A percentile compares a stretch with the other conserved stretches of the same genome.
These are phyloP conservation scores for Sisor rabdophorus DNA, from an alignment of 2,113 vertebrate species.

Conservation along the genomic window DNA sequence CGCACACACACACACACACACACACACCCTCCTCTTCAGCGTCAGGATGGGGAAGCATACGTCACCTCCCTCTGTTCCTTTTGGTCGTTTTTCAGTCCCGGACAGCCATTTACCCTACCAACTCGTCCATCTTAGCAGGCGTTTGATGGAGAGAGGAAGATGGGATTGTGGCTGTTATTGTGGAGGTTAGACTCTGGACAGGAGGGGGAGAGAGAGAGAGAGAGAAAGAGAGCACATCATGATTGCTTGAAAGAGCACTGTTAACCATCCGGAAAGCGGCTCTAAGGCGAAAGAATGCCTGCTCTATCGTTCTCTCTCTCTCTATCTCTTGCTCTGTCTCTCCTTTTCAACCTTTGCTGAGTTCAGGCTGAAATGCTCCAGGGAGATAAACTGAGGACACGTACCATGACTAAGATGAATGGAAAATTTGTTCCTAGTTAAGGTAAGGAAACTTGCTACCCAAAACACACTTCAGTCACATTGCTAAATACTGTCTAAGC, in stretches of 20 bases:
- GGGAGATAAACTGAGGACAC: constrained; percentile 29
- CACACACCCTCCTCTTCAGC: constrained; percentile 19
- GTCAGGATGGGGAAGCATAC: constrained; percentile 25
- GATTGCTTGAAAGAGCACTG: constrained; percentile 37
- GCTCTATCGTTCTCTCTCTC: constrained; percentile 10
- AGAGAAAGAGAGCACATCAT: constrained; percentile 28
- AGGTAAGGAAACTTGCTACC: constrained; percentile 34
- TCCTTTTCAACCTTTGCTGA: neutral
- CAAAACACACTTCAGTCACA: neutral
- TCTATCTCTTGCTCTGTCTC: neutral
- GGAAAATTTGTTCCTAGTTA: constrained; percentile 26
- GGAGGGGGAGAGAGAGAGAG: no score
- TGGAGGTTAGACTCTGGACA: constrained; percentile 24
- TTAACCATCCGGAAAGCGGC: constrained; percentile 32
- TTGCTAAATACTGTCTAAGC: neutral
- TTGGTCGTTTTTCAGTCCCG: constrained; percentile 35
- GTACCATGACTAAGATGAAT: constrained; percentile 33
- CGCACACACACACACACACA: constrained; percentile 23
- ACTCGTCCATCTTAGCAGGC: constrained; percentile 33
- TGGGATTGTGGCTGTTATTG: neutral
- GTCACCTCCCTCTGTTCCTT: constrained; percentile 27
- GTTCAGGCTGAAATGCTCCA: constrained; percentile 32
- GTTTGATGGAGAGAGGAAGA: constrained; percentile 12
- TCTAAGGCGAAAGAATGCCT: constrained; percentile 27
- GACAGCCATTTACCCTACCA: constrained; percentile 43